These are phyloP conservation scores for Brachionus calyciflorus DNA, from an alignment of 1,140 invertebrate species.

Conservation along the genomic window DNA sequence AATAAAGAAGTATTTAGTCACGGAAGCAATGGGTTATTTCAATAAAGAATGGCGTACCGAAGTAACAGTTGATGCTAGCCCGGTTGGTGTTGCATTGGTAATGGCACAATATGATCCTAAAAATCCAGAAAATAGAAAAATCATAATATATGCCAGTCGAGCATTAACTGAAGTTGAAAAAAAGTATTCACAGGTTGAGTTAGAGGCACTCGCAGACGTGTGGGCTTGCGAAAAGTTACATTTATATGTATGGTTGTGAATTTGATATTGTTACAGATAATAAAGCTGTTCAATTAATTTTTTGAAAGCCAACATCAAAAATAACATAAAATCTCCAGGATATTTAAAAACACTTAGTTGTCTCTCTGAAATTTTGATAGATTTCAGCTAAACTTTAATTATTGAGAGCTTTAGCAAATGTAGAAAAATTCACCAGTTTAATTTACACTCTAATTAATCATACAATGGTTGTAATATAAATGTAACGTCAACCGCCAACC, in stretches of 20 bases:
- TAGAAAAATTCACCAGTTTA: too few relatives aligned
- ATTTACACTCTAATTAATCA: too few relatives aligned
- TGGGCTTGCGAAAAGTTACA: background rate
- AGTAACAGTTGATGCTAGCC: constrained; percentile 49
- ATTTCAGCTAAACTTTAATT: too few relatives aligned
- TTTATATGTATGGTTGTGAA: background rate
- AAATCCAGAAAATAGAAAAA: constrained; percentile 46
- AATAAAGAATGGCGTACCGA: background rate
- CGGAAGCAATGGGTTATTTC: background rate
- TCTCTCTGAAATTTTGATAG: too few relatives aligned
- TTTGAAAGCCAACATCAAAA: background rate
- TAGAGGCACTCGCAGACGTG: constrained; percentile 49
- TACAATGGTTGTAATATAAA: too few relatives aligned
- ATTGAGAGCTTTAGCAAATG: too few relatives aligned
- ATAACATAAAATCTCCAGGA: too few relatives aligned
- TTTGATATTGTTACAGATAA: background rate
- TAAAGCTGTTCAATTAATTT: background rate
- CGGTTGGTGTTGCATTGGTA: constrained; percentile 60
- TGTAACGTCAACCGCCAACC: too few relatives aligned
- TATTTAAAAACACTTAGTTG: too few relatives aligned
- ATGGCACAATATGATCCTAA: constrained; percentile 53
- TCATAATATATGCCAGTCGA: constrained; percentile 51
- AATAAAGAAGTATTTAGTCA: too few relatives aligned
- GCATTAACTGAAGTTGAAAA: constrained; percentile 48
- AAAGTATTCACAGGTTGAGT: constrained; percentile 52